A percentile compares a stretch with the other conserved stretches of the same genome.
phyloP scores from a whole-genome alignment of 53 echinoderm and acorn worm species.

The Mesocentrotus franciscanus region DNA sequence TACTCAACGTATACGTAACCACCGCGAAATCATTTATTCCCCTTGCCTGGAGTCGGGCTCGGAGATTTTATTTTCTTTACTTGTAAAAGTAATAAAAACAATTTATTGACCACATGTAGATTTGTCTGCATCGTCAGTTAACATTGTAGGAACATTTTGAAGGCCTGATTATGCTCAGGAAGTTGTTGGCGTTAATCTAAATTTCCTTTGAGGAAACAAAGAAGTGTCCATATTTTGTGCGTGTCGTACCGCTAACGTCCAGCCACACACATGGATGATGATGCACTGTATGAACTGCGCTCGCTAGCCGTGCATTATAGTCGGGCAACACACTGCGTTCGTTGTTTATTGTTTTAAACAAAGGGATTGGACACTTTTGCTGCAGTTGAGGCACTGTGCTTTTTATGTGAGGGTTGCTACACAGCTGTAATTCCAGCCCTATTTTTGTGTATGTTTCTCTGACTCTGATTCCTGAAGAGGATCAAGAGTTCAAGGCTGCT shows the following conservation, averaged over 20 bases:
- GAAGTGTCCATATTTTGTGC: constrained; percentile 15
- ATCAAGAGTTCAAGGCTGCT: background rate
- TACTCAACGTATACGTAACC: background rate
- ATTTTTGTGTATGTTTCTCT: background rate
- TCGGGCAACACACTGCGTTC: background rate
- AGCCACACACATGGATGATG: no score
- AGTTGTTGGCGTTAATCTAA: constrained; percentile 44
- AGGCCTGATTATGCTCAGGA: background rate
- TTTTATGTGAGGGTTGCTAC: background rate
- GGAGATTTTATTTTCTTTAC: background rate
- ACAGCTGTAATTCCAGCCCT: no score
- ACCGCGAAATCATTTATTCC: background rate
- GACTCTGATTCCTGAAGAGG: background rate
- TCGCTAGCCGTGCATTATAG: background rate
- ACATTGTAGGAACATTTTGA: background rate
- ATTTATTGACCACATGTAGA: background rate
- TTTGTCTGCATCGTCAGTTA: background rate
- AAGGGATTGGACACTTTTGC: background rate
- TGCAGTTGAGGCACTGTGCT: background rate
- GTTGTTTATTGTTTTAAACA: background rate
- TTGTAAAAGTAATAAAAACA: background rate
- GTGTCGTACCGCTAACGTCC: background rate
- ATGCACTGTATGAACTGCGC: background rate
- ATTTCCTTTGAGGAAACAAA: constrained; percentile 58
- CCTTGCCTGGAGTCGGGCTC: background rate